Base-by-base conservation (phyloP, 2,797 vertebrate species). In the Bovichtus diacanthus region DNA sequence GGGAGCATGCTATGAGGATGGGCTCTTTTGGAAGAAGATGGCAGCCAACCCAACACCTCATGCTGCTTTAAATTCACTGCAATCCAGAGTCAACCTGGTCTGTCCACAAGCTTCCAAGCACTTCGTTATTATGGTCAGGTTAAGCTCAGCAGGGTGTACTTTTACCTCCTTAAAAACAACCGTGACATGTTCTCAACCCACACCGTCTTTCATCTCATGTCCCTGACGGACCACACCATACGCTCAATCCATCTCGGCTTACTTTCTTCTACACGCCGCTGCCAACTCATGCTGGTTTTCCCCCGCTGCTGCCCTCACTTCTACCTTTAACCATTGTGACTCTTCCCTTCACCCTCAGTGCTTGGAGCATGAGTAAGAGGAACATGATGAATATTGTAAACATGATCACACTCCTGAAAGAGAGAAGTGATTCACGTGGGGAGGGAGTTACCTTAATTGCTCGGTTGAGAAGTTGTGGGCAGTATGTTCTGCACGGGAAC, bases 371-470 rank as follows among this genome's bases (percentile, higher is more conserved):
- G 61, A 85, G 60, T 71, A 51, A 85, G 58, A 83, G 62, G 64
- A 82, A 71, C 64, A 53, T 38, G 64, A 82, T 81, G 68, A 85
- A 87, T 86, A 81, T 83, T 84, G 83, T 84, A 84, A 87, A 88
- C 77, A 76, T 38, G 49, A 79, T 43, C 68, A 19, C 66, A 12
- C 73, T 77, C 55, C 58, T 62, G 66, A 75, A 87, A 83, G 69
- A 83, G 69, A 65, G 74, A 56, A 87, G 86, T 88, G 82, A 80
- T 76, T 85, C 68, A 81, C 60, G 4, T 67, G 55, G 62, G 62
- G 34, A 49, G 72, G 70, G 66, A 83, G 65, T 55, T 27, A 53
- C 70, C 41, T 82, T 88, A 83, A 90, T 87, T 86, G 83, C 70
- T 80, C 15, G 36, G 54, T 58, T 81, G 75, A 85, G 70, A 77